These are phyloP conservation scores for Caenorhabditis uteleia DNA, from an alignment of 2,888 invertebrate genomes.

Conservation along the genomic window DNA sequence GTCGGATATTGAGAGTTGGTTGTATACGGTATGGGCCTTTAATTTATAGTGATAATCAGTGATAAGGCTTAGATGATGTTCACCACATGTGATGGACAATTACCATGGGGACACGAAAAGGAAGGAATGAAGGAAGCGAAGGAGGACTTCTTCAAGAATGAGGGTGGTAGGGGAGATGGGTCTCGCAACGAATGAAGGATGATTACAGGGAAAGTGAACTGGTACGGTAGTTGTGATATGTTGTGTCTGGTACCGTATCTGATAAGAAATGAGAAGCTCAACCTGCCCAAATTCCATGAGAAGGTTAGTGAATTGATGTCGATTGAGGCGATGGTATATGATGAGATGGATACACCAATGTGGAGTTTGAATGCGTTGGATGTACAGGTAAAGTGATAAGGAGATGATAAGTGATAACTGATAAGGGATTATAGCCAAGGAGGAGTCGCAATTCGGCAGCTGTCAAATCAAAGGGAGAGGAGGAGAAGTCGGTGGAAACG, in stretches of 20 bases:
- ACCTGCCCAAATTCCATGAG: background rate
- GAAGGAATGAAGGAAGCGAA: background rate
- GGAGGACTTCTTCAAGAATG: background rate
- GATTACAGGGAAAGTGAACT: background rate
- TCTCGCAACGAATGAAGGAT: background rate
- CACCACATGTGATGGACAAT: background rate
- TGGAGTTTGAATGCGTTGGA: background rate
- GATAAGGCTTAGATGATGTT: slow-evolving; percentile 1
- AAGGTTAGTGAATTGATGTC: background rate
- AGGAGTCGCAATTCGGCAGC: too few relatives aligned
- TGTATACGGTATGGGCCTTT: too few relatives aligned
- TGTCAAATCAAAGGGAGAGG: too few relatives aligned
- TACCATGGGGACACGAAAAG: background rate
- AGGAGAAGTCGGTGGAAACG: too few relatives aligned
- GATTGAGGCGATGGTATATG: background rate
- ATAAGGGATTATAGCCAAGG: too few relatives aligned
- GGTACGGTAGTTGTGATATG: background rate
- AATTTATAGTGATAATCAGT: too few relatives aligned
- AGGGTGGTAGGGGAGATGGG: background rate
- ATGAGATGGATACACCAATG: background rate
- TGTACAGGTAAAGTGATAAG: too few relatives aligned
- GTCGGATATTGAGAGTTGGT: too few relatives aligned
- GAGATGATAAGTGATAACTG: too few relatives aligned
- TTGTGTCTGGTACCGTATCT: background rate
- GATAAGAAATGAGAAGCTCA: background rate